Evolutionary conservation across 2,888 invertebrate genomes (phyloP), one percentile per base, ranked within the genome.

Genomic region (Sarcophaga caerulescens): DNA sequence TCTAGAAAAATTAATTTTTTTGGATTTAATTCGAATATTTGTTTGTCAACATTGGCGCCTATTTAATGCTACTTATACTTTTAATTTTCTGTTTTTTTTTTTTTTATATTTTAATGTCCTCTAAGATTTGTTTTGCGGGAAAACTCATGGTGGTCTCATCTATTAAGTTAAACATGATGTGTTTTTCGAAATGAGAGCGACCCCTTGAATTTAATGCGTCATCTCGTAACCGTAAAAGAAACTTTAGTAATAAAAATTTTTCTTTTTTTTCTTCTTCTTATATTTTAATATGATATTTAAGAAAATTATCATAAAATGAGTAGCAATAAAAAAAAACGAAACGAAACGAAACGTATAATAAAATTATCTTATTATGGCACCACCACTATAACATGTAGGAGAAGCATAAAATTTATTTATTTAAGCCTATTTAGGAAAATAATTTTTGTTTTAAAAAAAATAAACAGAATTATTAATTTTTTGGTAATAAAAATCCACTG

Each of bases 211-310:
- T 70, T 25, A 25, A 57, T 70, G 69, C 52, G 47, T 68, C 23
- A 23, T 21, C 23, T 57, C 52, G 19, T 25, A 14, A n/a, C 23
- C 69, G 23, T 17, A 17, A 17, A 70, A 25, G 23, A 52, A 70
- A 70, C n/a, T 57, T 70, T 70, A 4, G 25, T 70, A 47, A 70
- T 70, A 69, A 69, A 69, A 69, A 69, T 52, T 52, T 52, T 47
- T 19, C 5, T 23, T 25, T 68, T 23, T 60, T 52, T 10, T 19
- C 6, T 25, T 35, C 35, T 35, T 35, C 35, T 0, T 35, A 35
- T 10, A 35, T 68, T 45, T 68, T 44, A 66, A n/a, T 10, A 57
- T 70, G 57, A 57, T 23, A 25, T 47, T 70, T 25, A 70, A 70
- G 52, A 70, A 70, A 70, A 70, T 45, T 70, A 21, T 25, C 12